phyloP scores from a whole-genome alignment of 2,113 vertebrate genomes.

The Arizona elegans region DNA sequence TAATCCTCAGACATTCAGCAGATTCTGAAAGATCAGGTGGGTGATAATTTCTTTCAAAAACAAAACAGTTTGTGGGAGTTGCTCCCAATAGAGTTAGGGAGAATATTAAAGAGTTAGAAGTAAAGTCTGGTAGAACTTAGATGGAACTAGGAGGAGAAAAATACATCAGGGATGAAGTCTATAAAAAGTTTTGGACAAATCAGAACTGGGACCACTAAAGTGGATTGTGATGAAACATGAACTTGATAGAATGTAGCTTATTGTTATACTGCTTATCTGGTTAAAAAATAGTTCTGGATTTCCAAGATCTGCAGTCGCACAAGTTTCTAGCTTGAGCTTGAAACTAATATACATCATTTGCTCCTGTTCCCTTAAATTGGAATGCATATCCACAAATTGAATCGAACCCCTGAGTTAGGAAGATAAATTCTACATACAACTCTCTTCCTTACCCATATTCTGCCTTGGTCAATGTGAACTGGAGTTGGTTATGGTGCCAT shows the following conservation, averaged over 20 bases:
- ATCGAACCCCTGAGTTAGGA: not conserved
- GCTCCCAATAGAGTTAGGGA: not conserved
- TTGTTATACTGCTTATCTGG: not conserved
- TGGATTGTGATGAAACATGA: too few species aligned
- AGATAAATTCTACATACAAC: not conserved
- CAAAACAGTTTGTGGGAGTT: not conserved
- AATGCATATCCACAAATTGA: not conserved
- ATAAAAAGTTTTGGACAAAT: not conserved
- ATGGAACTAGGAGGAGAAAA: not conserved
- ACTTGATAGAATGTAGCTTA: not conserved
- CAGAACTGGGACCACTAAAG: not conserved
- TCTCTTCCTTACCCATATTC: not conserved
- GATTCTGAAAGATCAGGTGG: not conserved
- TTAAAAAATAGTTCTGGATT: not conserved
- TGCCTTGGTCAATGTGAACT: not conserved
- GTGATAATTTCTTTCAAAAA: not conserved
- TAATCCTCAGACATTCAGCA: slow-evolving; percentile 1
- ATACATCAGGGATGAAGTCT: not conserved
- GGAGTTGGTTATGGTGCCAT: not conserved
- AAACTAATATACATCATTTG: not conserved
- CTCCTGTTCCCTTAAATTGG: not conserved
- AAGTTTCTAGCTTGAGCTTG: not conserved
- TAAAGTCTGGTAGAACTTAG: not conserved
- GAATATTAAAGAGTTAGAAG: not conserved
- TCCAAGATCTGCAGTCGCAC: not conserved